phyloP scores from a whole-genome alignment of 2,113 vertebrate species.

The Phycodurus eques region DNA sequence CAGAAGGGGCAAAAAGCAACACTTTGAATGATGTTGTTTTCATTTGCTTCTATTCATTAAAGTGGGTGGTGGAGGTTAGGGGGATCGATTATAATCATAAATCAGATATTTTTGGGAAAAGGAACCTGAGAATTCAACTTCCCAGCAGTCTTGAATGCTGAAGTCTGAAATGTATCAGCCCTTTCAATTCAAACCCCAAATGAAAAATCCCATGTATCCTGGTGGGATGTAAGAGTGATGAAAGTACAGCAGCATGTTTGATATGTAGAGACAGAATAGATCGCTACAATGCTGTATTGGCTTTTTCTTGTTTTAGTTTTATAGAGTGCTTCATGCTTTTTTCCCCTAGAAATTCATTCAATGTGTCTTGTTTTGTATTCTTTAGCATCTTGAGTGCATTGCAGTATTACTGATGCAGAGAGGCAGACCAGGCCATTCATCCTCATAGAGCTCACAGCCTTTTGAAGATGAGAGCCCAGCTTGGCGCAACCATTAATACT shows the following conservation, averaged over 20 bases:
- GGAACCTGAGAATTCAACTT: background rate
- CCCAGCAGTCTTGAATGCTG: background rate
- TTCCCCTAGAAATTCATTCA: background rate
- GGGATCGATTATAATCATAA: no score
- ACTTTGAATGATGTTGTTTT: no score
- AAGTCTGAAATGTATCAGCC: background rate
- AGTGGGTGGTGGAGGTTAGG: no score
- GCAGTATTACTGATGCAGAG: background rate
- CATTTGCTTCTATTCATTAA: no score
- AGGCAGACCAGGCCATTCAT: slow-evolving; percentile 1
- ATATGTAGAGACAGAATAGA: background rate
- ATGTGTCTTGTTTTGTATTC: background rate
- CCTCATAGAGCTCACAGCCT: background rate
- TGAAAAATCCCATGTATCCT: background rate
- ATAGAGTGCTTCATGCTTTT: background rate
- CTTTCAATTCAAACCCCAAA: background rate
- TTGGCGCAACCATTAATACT: background rate
- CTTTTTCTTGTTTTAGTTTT: background rate
- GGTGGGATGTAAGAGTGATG: background rate
- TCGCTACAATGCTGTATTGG: background rate
- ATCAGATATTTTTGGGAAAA: no score
- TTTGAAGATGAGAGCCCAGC: slow-evolving; percentile 1
- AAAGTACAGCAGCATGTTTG: background rate
- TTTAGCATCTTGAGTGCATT: background rate
- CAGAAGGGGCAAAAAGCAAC: no score